Percentiles rank a stretch among this genome's conserved stretches.
Conservation (phyloP, 2,888 invertebrate species). For the Drosophila infuscata region DNA sequence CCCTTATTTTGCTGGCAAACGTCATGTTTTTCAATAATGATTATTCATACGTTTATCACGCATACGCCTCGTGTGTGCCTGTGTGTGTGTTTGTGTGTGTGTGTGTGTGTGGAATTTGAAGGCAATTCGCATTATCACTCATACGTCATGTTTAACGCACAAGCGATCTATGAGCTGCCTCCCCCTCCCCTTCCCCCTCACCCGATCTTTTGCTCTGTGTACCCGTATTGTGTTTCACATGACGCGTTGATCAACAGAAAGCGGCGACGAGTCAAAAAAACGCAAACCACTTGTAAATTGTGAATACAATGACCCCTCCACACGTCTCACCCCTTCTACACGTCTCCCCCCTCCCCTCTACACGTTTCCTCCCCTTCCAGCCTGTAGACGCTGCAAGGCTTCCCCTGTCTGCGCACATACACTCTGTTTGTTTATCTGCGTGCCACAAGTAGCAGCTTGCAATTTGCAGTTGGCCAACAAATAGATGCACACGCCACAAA, state of each 20-base stretch:
- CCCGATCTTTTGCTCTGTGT: conserved; percentile 38
- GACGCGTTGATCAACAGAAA: conserved; percentile 70
- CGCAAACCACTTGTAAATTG: conserved; percentile 60
- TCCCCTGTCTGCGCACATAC: conserved; percentile 14
- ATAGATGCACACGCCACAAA: conserved; percentile 67
- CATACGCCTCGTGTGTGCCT: conserved; percentile 53
- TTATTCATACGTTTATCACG: conserved; percentile 50
- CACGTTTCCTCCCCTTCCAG: not conserved
- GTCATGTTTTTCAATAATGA: conserved; percentile 8
- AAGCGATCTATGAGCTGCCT: conserved; percentile 13
- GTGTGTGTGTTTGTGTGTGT: conserved; percentile 7
- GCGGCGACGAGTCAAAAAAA: conserved; percentile 39
- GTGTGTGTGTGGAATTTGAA: conserved; percentile 48
- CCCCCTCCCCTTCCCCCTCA: not conserved
- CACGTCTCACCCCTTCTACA: not conserved
- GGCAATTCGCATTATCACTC: conserved; percentile 62
- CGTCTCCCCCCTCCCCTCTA: not conserved
- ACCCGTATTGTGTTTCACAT: conserved; percentile 65
- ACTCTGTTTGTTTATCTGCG: conserved; percentile 45
- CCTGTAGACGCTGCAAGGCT: conserved; percentile 4
- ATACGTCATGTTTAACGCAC: conserved; percentile 71
- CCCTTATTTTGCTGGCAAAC: not conserved
- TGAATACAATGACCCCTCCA: conserved; percentile 17
- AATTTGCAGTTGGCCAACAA: conserved; percentile 47
- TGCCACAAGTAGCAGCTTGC: conserved; percentile 56